Evolutionary conservation across 2,113 vertebrate genomes (phyloP).

Genomic region (Grus americana): DNA sequence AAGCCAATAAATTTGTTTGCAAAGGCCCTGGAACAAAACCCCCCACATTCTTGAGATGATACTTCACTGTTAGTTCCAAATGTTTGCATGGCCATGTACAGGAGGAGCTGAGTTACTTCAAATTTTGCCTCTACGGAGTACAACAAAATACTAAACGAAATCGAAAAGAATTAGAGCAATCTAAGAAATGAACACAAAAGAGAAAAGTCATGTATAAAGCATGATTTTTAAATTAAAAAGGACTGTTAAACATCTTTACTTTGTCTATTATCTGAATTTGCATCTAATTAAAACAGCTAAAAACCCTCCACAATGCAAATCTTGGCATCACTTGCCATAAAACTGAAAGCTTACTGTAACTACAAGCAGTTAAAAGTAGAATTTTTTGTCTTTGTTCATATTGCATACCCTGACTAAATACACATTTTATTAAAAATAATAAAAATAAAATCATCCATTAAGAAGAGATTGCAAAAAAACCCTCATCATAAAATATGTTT

Average conservation of each 20-base stretch:
- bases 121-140: not conserved
- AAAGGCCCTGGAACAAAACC: not conserved
- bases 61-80: not conserved
- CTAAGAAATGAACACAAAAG: not conserved
- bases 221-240: not conserved
- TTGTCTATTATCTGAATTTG: not conserved
- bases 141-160: not conserved
- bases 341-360: not conserved
- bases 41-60: not conserved
- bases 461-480: not conserved
- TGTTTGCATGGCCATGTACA: not conserved
- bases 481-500: not conserved
- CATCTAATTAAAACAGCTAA: not conserved
- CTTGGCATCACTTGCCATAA: not conserved
- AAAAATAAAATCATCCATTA: not conserved
- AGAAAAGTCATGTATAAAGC: not conserved
- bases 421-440: not conserved
- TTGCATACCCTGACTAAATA: not conserved
- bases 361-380: not conserved
- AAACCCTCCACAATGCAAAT: not conserved
- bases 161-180: not conserved
- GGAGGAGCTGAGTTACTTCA: not conserved
- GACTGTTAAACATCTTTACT: not conserved
- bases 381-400: not conserved
- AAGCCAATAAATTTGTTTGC: not conserved